Percentiles rank a stretch among this genome's conserved stretches.
Evolutionary conservation across 2,113 vertebrate genomes (phyloP).

Genomic region (Ciconia stormi): DNA sequence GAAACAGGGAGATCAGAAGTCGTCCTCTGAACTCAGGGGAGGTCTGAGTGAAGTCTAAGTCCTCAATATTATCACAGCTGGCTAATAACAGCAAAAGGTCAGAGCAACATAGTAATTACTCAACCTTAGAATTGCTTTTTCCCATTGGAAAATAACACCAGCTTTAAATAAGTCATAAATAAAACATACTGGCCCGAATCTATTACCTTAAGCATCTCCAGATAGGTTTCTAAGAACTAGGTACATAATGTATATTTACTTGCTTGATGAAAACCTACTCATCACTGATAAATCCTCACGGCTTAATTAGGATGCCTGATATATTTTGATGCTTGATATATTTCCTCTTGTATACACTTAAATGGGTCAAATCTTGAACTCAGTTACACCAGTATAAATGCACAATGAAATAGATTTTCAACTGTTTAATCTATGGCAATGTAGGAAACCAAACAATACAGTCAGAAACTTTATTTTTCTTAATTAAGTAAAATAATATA

Average conservation of each 20-base stretch:
- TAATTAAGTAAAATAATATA: neutral
- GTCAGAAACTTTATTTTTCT: neutral
- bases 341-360: neutral
- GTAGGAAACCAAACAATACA: neutral
- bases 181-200: neutral
- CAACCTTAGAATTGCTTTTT: neutral
- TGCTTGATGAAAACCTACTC: neutral
- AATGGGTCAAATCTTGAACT: neutral
- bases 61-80: neutral
- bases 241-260: neutral
- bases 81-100: conserved; percentile 23
- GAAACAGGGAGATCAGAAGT: neutral
- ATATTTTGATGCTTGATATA: neutral
- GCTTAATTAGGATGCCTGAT: neutral
- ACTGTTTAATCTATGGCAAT: neutral
- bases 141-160: neutral
- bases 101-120: conserved; percentile 15
- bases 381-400: neutral
- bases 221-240: neutral
- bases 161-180: conserved; percentile 1
- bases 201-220: neutral
- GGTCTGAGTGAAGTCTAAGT: neutral
- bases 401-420: neutral
- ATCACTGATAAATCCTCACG: neutral
- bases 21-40: neutral